Conservation (phyloP, 1,140 invertebrate genomes). For the Listronotus oregonensis region DNA sequence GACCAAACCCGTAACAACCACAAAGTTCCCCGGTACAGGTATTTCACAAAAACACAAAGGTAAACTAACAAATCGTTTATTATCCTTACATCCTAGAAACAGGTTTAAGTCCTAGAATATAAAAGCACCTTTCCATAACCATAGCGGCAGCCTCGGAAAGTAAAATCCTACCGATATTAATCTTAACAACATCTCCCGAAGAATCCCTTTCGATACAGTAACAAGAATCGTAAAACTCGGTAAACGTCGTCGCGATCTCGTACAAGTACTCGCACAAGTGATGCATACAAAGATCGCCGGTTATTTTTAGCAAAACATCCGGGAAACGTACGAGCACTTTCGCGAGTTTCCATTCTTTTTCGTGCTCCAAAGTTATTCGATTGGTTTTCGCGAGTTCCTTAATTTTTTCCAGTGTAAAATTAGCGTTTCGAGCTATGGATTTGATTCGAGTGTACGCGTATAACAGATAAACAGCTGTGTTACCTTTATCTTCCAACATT, state of each 20-base stretch:
- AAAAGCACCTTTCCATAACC: constrained; percentile 85
- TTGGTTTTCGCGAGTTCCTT: constrained; percentile 63
- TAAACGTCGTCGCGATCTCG: constrained; percentile 89
- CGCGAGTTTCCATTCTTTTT: constrained; percentile 93
- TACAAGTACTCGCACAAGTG: constrained; percentile 95
- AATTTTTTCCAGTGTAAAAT: constrained; percentile 63
- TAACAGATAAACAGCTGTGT: constrained; percentile 97
- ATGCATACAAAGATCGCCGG: constrained; percentile 86
- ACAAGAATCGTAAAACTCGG: constrained; percentile 97
- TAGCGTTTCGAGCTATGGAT: constrained; percentile 85
- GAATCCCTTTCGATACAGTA: constrained; percentile 96
- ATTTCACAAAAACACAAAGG: too few relatives aligned
- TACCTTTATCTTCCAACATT: constrained; percentile 98
- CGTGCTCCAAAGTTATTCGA: constrained; percentile 78
- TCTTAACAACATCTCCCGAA: constrained; percentile 75
- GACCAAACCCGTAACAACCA: too few relatives aligned
- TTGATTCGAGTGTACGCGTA: constrained; percentile 95
- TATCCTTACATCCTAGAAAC: constrained; percentile 84
- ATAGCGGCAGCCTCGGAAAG: constrained; percentile 91
- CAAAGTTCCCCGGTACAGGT: too few relatives aligned
- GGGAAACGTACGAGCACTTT: constrained; percentile 87
- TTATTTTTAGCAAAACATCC: constrained; percentile 84
- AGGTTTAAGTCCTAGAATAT: constrained; percentile 90
- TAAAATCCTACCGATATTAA: constrained; percentile 86
- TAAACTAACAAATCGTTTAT: constrained; percentile 3